phyloP scores from a whole-genome alignment of 2,888 invertebrate species.

The Kryphioiulus occultus region DNA sequence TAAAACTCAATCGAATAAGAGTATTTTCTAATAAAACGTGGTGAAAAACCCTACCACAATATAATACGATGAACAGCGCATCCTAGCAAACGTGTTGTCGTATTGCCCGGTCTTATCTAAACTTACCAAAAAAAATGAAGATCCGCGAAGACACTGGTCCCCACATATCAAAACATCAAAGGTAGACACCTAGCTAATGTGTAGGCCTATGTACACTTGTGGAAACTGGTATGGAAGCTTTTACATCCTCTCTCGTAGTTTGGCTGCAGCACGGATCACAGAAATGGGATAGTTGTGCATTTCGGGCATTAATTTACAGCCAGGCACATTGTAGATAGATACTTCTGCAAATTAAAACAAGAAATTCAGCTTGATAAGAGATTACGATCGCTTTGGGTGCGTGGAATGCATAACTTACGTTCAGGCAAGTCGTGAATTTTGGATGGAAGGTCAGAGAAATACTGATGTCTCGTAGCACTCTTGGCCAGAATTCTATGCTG shows the following conservation, averaged over 20 bases:
- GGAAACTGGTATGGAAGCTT: constrained; percentile 11
- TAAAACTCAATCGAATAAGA: not conserved
- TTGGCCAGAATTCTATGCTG: constrained; percentile 84
- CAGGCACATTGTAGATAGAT: constrained; percentile 95
- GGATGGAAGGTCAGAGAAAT: constrained; percentile 89
- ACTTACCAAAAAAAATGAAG: not conserved
- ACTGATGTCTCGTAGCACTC: constrained; percentile 81
- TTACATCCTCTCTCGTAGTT: constrained; percentile 51
- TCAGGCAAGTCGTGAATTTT: constrained; percentile 90
- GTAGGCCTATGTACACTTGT: constrained; percentile 14
- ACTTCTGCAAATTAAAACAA: constrained; percentile 75
- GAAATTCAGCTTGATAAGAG: not conserved
- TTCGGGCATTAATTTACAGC: constrained; percentile 84
- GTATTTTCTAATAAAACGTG: not conserved
- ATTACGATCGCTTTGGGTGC: not conserved
- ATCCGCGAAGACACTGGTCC: not conserved
- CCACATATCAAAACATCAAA: not conserved
- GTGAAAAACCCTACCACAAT: not conserved
- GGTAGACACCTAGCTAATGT: not conserved
- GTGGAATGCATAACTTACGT: constrained; percentile 70
- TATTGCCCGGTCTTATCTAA: not conserved
- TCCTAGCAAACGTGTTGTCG: not conserved
- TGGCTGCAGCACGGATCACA: constrained; percentile 52
- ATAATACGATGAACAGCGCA: not conserved
- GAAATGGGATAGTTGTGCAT: constrained; percentile 51